A percentile compares a stretch with the other conserved stretches of the same genome.
phyloP scores from a whole-genome alignment of 92 coral and sea anemone species.

The Phenganax stokvisi region DNA sequence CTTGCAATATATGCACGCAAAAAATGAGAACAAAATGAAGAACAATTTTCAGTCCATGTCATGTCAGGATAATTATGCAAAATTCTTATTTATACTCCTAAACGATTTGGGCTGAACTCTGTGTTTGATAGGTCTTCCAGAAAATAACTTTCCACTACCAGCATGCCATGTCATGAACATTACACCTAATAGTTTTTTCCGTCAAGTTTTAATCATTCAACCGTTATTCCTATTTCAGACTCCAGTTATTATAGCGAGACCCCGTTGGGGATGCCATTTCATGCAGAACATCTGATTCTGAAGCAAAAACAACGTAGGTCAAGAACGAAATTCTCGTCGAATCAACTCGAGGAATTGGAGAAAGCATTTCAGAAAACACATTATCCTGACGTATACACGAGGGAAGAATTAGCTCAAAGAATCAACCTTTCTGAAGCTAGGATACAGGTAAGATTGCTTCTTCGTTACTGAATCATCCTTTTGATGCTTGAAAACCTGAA shows the following conservation, averaged over 20 bases:
- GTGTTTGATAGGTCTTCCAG: too few species aligned
- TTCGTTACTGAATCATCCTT: not conserved
- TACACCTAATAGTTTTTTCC: too few species aligned
- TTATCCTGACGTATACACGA: constrained; percentile 83
- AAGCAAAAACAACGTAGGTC: constrained; percentile 88
- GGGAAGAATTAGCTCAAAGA: constrained; percentile 97
- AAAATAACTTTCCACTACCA: too few species aligned
- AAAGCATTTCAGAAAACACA: constrained; percentile 75
- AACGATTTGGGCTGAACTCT: too few species aligned
- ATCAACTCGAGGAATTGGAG: constrained; percentile 85
- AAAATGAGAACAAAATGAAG: too few species aligned
- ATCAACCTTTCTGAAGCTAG: constrained; percentile 87
- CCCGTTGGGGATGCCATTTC: constrained; percentile 22
- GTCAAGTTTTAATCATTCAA: too few species aligned
- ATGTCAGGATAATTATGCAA: too few species aligned
- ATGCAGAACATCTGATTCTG: constrained; percentile 48
- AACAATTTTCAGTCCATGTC: too few species aligned
- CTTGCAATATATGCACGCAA: too few species aligned
- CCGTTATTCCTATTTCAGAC: not conserved
- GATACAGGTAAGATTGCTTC: constrained; percentile 66
- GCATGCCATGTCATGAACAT: too few species aligned
- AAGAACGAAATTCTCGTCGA: constrained; percentile 78
- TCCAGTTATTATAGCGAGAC: constrained; percentile 24
- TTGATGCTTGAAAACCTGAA: too few species aligned
- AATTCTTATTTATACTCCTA: too few species aligned